These are phyloP conservation scores for Macroramphosus scolopax DNA, from an alignment of 2,797 vertebrate genomes.

Conservation along the genomic window DNA sequence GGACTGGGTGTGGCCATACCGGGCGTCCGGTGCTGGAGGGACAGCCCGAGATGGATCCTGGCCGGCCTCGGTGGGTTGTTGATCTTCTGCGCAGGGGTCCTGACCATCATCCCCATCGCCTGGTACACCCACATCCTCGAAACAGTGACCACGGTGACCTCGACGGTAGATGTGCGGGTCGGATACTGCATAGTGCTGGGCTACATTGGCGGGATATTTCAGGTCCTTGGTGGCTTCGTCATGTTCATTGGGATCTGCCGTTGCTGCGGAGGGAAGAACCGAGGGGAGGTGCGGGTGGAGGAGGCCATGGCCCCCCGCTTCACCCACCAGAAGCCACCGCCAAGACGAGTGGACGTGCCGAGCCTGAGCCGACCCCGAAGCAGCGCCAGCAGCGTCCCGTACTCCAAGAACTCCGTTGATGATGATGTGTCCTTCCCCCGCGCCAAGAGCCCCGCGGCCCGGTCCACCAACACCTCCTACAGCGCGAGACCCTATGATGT, in stretches of 20 bases:
- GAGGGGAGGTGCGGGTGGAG: conserved; percentile 63
- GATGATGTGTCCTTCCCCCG: conserved; percentile 77
- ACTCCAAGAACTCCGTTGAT: conserved; percentile 66
- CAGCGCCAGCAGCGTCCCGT: conserved; percentile 67
- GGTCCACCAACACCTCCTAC: conserved; percentile 56
- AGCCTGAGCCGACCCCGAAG: conserved; percentile 55
- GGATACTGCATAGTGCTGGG: conserved; percentile 89
- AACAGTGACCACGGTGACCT: conserved; percentile 25
- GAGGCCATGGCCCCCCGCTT: conserved; percentile 5
- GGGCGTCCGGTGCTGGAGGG: conserved; percentile 89
- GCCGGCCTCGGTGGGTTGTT: conserved; percentile 81
- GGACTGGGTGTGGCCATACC: conserved; percentile 83
- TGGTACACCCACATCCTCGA: conserved; percentile 86
- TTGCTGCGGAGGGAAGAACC: conserved; percentile 69
- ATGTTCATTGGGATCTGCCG: conserved; percentile 82
- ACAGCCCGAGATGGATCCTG: conserved; percentile 71
- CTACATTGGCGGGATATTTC: conserved; percentile 89
- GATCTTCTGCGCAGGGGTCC: conserved; percentile 82
- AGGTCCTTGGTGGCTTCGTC: conserved; percentile 84
- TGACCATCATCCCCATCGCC: conserved; percentile 84
- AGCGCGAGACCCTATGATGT: conserved; percentile 68
- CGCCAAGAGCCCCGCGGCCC: conserved; percentile 57
- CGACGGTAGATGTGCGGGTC: conserved; percentile 51
- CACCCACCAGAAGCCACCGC: conserved; percentile 11
- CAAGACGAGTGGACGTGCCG: conserved; percentile 50